Evolutionary conservation across 2,888 invertebrate species (phyloP), one percentile per base, ranked within the genome.

Genomic region (Drosophila sordidapex): DNA sequence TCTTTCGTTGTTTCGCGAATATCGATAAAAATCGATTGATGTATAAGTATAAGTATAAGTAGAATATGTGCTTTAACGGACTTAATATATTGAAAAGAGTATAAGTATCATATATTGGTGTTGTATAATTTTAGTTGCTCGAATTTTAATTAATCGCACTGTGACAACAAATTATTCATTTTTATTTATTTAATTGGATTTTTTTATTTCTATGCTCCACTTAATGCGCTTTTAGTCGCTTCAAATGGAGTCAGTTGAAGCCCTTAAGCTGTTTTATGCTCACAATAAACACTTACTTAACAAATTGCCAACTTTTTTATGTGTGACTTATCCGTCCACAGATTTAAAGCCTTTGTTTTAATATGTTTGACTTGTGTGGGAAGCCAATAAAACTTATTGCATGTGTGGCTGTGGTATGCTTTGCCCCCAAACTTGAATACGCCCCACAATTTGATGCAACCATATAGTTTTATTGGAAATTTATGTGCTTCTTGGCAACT

Each of bases 201-300:
- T 36, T 69, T n/a, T 35, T 11, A 5, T 31, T 40, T 1, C 5
- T 69, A 15, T n/a, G 29, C 21, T 4, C 10, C 27, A 13, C 18
- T 18, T 29, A 21, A n/a, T 25, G 15, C 13, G 7, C 11, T 29
- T 27, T n/a, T 27, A 13, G 6, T 21, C 8, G 31, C 6, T 21
- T 11, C 4, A 8, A 51, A n/a, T 36, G 36, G 40, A 53, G 18
- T 61, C 29, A 15, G 31, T 43, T 56, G 31, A 62, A 77, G 68
- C 63, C 66, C 59, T 61, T 51, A 46, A 62, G 46, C 70, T 60
- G 36, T 65, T 58, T 56, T 54, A 27, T 53, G 49, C 67, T 74
- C 68, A 75, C 82, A 89, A 88, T 76, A 68, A 78, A 78, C 75
- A 73, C 82, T 76, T 77, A 68, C 80, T 88, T 75, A 75, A 82